Evolutionary conservation across 2,113 vertebrate species (phyloP).

Genomic region (Heloderma charlesbogerti): DNA sequence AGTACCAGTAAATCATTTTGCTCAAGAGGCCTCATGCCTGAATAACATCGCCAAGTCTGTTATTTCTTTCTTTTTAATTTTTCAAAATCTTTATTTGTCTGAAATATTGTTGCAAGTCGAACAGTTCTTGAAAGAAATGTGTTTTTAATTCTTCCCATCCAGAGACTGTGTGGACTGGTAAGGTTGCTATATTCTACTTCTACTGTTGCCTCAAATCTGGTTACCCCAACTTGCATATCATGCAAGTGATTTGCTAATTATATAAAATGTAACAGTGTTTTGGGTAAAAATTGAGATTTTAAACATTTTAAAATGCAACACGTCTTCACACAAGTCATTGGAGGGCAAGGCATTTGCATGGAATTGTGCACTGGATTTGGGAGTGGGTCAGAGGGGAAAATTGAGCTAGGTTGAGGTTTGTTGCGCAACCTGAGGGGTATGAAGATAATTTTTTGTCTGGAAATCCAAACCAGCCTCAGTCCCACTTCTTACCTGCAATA

Average conservation of each 20-base stretch:
- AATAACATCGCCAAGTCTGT: neutral
- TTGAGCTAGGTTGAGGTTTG: too few species aligned
- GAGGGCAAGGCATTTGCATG: neutral
- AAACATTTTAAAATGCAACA: neutral
- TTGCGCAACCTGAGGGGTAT: too few species aligned
- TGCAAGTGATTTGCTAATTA: neutral
- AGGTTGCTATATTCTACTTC: neutral
- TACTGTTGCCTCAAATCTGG: neutral
- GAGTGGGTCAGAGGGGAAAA: neutral
- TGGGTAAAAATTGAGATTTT: neutral
- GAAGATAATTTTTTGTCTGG: too few species aligned
- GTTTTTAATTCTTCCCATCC: too few species aligned
- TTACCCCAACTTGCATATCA: neutral
- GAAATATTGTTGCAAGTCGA: neutral
- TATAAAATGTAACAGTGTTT: neutral
- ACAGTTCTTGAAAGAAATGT: neutral
- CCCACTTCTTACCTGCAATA: too few species aligned
- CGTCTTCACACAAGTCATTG: neutral
- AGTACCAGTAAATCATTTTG: slow-evolving; percentile 5
- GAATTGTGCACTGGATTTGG: neutral
- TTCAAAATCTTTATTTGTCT: neutral
- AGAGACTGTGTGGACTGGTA: neutral
- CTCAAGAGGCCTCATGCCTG: neutral
- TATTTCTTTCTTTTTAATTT: neutral
- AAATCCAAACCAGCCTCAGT: too few species aligned